phyloP scores from a whole-genome alignment of 1,140 invertebrate genomes.

The Rhynchophorus ferrugineus region DNA sequence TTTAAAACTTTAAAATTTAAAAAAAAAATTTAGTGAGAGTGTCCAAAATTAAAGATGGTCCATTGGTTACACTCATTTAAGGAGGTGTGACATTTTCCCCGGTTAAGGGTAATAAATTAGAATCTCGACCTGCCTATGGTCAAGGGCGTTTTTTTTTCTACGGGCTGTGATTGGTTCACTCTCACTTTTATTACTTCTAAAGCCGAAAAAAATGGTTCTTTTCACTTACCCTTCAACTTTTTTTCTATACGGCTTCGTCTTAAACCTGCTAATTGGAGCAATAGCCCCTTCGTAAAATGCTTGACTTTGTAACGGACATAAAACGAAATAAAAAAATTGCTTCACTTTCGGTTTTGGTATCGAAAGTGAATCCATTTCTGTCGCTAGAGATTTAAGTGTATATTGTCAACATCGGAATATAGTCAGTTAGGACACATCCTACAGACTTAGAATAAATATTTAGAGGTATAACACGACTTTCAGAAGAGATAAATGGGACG shows the following conservation, averaged over 20 bases:
- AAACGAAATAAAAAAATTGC: conserved; percentile 7
- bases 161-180: too few species aligned
- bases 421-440: conserved; percentile 9
- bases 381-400: conserved; percentile 8
- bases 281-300: background rate
- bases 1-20: too few species aligned
- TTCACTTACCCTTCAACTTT: background rate
- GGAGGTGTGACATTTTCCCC: too few species aligned
- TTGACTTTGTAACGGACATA: conserved; percentile 7
- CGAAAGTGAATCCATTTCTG: conserved; percentile 16
- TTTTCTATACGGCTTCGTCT: background rate
- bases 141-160: background rate
- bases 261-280: background rate
- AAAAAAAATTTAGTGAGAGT: too few species aligned
- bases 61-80: too few species aligned
- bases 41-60: too few species aligned
- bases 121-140: too few species aligned
- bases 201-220: too few species aligned
- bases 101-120: too few species aligned
- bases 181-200: too few species aligned
- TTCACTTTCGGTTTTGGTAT: conserved; percentile 15
- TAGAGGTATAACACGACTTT: conserved; percentile 12
- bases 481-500: conserved; percentile 10
- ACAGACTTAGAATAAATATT: conserved; percentile 8
- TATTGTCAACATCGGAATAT: conserved; percentile 12